A percentile compares a stretch with the other conserved stretches of the same genome.
These are phyloP conservation scores for Nematostella vectensis DNA, from an alignment of 92 coral and sea anemone species.

Conservation along the genomic window DNA sequence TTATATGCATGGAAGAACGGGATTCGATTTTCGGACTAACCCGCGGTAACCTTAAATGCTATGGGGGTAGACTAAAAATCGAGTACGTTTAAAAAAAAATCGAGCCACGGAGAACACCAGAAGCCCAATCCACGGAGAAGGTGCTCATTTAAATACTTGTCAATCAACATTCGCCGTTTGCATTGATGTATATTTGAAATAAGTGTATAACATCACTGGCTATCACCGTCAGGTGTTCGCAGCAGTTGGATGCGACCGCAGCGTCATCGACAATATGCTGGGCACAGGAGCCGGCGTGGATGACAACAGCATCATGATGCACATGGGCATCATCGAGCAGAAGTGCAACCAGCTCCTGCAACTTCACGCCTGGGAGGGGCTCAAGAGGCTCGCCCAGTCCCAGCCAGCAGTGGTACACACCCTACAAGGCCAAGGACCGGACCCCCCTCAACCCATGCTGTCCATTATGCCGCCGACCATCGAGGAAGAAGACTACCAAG, in stretches of 20 bases:
- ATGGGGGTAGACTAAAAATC: too few species aligned
- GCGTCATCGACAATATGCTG: slow-evolving; percentile 65
- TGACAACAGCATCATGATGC: slow-evolving; percentile 73
- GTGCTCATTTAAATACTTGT: too few species aligned
- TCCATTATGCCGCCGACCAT: slow-evolving; percentile 68
- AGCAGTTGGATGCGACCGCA: slow-evolving; percentile 64
- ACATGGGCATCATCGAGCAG: slow-evolving; percentile 86
- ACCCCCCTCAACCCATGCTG: slow-evolving; percentile 41
- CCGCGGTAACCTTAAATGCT: too few species aligned
- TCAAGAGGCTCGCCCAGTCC: slow-evolving; percentile 31
- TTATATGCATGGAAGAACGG: too few species aligned
- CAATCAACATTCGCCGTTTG: too few species aligned
- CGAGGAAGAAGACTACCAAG: slow-evolving; percentile 53
- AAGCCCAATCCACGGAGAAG: too few species aligned
- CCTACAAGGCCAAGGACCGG: slow-evolving; percentile 75
- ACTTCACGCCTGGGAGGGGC: slow-evolving; percentile 46
- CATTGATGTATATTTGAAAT: too few species aligned
- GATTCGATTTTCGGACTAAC: too few species aligned
- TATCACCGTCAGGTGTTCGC: too few species aligned
- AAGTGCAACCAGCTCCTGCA: slow-evolving; percentile 83
- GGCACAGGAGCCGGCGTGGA: slow-evolving; percentile 71
- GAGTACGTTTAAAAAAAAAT: too few species aligned
- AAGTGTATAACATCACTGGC: too few species aligned
- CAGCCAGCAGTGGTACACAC: slow-evolving; percentile 39
- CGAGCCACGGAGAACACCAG: too few species aligned